These are phyloP conservation scores for Amblyteles armatorius DNA, from an alignment of 2,888 invertebrate species.

Conservation along the genomic window DNA sequence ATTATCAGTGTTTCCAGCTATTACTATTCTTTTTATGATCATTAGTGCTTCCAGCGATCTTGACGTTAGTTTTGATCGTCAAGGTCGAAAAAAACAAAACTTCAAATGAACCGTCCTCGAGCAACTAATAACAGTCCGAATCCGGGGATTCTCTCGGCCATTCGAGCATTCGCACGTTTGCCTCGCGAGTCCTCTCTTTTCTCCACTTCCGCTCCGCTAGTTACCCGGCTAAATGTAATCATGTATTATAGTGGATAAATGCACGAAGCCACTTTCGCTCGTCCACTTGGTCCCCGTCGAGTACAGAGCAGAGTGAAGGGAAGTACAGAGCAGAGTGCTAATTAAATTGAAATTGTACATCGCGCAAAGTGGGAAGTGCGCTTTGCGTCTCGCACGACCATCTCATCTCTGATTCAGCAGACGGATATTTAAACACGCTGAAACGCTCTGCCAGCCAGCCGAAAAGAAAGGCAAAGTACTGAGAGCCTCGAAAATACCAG, in stretches of 20 bases:
- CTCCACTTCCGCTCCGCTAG: neutral
- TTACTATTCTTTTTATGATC: too few species aligned
- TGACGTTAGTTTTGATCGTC: too few species aligned
- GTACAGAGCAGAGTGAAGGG: neutral
- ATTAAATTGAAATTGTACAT: conserved; percentile 15
- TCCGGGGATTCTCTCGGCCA: too few species aligned
- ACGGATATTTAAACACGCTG: neutral
- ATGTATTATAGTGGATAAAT: conserved; percentile 7
- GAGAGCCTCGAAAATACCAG: neutral
- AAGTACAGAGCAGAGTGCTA: neutral
- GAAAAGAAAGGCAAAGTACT: neutral
- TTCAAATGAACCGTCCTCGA: too few species aligned
- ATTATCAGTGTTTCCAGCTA: too few species aligned
- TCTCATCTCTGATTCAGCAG: neutral
- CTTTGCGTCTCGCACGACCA: neutral
- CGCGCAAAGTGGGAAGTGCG: neutral
- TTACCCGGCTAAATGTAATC: conserved; percentile 1
- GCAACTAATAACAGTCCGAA: too few species aligned
- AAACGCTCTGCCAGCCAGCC: neutral
- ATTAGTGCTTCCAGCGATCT: too few species aligned
- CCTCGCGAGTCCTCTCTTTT: conserved; percentile 15
- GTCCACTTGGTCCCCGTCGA: conserved; percentile 1
- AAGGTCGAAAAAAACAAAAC: too few species aligned
- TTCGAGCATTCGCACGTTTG: too few species aligned
- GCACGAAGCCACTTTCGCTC: conserved; percentile 3